Evolutionary conservation across 2,113 vertebrate species (phyloP).

Genomic region (Pseudorasbora parva): DNA sequence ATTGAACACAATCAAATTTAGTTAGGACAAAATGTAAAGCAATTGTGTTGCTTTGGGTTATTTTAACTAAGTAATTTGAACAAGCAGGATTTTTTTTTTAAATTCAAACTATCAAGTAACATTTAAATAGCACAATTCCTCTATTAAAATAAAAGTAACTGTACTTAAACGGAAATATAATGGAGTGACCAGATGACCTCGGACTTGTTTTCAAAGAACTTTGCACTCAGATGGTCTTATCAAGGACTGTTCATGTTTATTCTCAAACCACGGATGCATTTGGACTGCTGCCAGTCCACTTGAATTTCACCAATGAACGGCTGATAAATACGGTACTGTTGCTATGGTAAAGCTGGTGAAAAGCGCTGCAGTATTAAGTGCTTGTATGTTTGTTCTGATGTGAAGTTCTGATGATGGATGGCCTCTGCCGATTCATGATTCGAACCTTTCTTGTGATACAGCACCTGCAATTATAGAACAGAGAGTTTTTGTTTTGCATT

Average conservation of each 20-base stretch:
- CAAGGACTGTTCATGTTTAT: background rate
- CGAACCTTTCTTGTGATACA: conserved; percentile 5
- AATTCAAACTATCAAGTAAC: too few species aligned
- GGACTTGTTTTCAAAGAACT: too few species aligned
- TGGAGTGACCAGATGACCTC: too few species aligned
- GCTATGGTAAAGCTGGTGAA: conserved; percentile 24
- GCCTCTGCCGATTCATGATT: background rate
- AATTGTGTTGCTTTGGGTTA: too few species aligned
- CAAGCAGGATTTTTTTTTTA: too few species aligned
- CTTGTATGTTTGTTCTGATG: background rate
- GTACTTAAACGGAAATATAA: background rate
- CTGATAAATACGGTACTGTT: conserved; percentile 29
- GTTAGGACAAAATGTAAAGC: too few species aligned
- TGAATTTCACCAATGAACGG: conserved; percentile 28
- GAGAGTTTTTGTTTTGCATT: conserved; percentile 32
- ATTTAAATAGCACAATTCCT: too few species aligned
- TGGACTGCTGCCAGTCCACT: background rate
- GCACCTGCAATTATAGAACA: conserved; percentile 14
- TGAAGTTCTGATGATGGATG: conserved; percentile 30
- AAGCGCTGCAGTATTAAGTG: background rate
- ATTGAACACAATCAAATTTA: too few species aligned
- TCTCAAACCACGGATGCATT: conserved; percentile 1
- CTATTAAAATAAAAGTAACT: background rate
- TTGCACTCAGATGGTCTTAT: too few species aligned
- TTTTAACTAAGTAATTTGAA: too few species aligned